phyloP scores from a whole-genome alignment of 2,888 invertebrate genomes.

The Tenthredo amoena region DNA sequence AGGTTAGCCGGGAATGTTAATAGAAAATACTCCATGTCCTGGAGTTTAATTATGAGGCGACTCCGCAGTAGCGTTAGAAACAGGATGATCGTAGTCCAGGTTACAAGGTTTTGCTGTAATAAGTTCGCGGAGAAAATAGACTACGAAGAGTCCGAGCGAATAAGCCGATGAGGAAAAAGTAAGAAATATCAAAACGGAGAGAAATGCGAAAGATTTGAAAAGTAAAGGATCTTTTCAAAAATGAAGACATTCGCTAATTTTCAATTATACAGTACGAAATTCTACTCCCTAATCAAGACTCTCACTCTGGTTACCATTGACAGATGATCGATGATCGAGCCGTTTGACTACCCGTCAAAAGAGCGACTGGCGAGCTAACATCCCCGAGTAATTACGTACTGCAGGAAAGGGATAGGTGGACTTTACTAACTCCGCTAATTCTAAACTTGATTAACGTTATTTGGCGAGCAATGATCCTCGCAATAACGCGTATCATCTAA shows the following conservation, averaged over 20 bases:
- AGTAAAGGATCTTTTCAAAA: no score
- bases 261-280: not conserved
- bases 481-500: conserved; percentile 10
- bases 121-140: not conserved
- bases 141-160: not conserved
- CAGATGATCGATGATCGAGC: not conserved
- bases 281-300: not conserved
- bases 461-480: conserved; percentile 6
- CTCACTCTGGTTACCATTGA: not conserved
- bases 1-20: conserved; percentile 75
- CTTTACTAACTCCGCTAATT: not conserved
- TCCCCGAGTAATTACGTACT: conserved; percentile 14
- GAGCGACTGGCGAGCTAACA: not conserved
- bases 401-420: conserved; percentile 2
- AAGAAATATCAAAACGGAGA: not conserved
- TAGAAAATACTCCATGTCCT: conserved; percentile 74
- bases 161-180: not conserved
- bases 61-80: not conserved
- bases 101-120: not conserved
- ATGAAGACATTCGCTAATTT: not conserved
- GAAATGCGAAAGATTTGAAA: not conserved
- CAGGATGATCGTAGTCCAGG: not conserved
- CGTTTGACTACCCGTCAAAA: conserved; percentile 9
- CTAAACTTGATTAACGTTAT: conserved; percentile 32
- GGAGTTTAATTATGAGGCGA: conserved; percentile 73